These are phyloP conservation scores for Aquatica leii DNA, from an alignment of 2,888 invertebrate genomes.

Conservation along the genomic window DNA sequence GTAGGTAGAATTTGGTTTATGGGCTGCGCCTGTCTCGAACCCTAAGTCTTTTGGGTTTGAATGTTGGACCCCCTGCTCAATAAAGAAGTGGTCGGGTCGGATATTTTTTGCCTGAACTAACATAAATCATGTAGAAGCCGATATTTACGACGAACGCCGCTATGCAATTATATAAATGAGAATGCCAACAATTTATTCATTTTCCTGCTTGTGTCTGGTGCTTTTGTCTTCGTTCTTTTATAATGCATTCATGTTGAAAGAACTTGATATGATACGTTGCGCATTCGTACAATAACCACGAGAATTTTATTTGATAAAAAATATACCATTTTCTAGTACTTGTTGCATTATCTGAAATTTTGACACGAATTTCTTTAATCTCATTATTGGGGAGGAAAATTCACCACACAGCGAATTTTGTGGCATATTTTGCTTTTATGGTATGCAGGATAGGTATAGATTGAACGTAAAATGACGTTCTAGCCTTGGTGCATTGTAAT, in stretches of 20 bases:
- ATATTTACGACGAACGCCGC: constrained; percentile 37
- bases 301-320: no score
- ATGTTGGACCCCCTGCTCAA: constrained; percentile 40
- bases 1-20: constrained; percentile 18
- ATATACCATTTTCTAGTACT: no score
- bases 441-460: no score
- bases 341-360: no score
- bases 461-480: no score
- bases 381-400: no score
- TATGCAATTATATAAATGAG: constrained; percentile 39
- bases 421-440: no score
- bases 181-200: constrained; percentile 38
- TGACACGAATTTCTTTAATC: no score
- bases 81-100: constrained; percentile 43
- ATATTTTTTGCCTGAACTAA: constrained; percentile 34
- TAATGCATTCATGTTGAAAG: constrained; percentile 6
- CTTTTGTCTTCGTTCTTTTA: constrained; percentile 13
- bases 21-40: constrained; percentile 9
- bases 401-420: no score
- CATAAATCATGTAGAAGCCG: constrained; percentile 37
- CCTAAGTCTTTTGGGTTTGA: constrained; percentile 36
- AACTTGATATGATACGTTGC: constrained; percentile 4
- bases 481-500: no score
- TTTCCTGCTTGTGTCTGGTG: constrained; percentile 25
- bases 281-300: constrained; percentile 1